These are phyloP conservation scores for Drosophila neonasuta DNA, from an alignment of 2,888 invertebrate genomes.

Conservation along the genomic window DNA sequence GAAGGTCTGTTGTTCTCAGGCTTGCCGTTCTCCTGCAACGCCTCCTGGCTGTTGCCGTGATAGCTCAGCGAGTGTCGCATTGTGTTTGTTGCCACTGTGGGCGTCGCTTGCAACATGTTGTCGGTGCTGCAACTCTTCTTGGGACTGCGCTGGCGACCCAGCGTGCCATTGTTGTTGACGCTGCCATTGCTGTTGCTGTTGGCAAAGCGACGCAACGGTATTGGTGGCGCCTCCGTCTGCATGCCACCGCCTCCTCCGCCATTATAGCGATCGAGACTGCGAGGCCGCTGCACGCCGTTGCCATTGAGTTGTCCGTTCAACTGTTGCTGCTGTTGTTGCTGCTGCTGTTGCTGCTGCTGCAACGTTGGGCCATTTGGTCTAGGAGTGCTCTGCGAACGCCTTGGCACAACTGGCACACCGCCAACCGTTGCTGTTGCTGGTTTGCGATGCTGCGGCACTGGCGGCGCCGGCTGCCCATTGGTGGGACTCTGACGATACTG, in stretches of 20 bases:
- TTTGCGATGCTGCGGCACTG: constrained; percentile 75
- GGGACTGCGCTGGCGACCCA: constrained; percentile 64
- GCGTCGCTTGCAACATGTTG: constrained; percentile 63
- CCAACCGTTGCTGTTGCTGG: constrained; percentile 24
- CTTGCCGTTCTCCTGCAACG: constrained; percentile 50
- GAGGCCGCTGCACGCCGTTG: constrained; percentile 74
- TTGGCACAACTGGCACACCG: constrained; percentile 72
- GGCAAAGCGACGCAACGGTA: constrained; percentile 78
- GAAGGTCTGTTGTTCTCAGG: constrained; percentile 66
- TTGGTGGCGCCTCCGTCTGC: constrained; percentile 77
- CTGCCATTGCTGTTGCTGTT: constrained; percentile 36
- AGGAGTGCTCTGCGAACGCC: constrained; percentile 82
- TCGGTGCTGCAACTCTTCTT: constrained; percentile 79
- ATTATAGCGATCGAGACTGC: constrained; percentile 81
- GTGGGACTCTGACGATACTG: constrained; percentile 80
- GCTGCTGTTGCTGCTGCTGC: constrained; percentile 44
- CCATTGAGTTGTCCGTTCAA: constrained; percentile 58
- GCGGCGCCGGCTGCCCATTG: constrained; percentile 59
- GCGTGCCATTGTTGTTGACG: constrained; percentile 51
- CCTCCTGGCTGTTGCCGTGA: constrained; percentile 75
- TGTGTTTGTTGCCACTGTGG: constrained; percentile 39
- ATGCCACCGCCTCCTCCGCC: constrained; percentile 28
- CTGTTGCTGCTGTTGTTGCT: constrained; percentile 44
- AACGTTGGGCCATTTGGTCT: constrained; percentile 58
- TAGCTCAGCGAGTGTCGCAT: constrained; percentile 82